These are phyloP conservation scores for Bombyx mori DNA, from an alignment of 1,140 invertebrate genomes.

Conservation along the genomic window DNA sequence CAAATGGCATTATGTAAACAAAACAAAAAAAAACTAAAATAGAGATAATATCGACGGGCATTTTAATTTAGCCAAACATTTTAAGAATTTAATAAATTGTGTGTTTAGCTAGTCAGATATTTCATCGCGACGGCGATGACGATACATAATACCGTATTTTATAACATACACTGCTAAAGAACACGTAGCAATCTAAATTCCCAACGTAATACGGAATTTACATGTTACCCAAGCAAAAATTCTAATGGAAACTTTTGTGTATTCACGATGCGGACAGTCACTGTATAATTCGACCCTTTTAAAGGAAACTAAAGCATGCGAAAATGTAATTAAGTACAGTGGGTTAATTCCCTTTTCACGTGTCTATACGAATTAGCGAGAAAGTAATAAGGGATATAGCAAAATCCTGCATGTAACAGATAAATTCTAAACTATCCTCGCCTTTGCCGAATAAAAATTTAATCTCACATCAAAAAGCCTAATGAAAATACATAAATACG, in stretches of 20 bases:
- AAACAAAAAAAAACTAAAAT: no score
- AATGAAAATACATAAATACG: no score
- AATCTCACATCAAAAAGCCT: no score
- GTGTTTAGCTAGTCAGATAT: no score
- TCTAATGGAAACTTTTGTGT: slow-evolving; percentile 26
- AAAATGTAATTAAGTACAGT: slow-evolving; percentile 64
- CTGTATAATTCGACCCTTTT: slow-evolving; percentile 54
- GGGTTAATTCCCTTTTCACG: slow-evolving; percentile 61
- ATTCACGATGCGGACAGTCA: slow-evolving; percentile 29
- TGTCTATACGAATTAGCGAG: slow-evolving; percentile 50
- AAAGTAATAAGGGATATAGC: slow-evolving; percentile 28
- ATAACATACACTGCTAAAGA: no score
- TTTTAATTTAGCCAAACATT: no score
- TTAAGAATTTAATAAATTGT: no score
- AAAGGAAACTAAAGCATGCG: slow-evolving; percentile 60
- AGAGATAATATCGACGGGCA: no score
- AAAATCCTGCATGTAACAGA: slow-evolving; percentile 18
- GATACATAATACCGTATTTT: no score
- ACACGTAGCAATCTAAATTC: neutral
- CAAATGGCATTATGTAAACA: no score
- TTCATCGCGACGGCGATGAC: no score
- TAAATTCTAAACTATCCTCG: slow-evolving; percentile 6
- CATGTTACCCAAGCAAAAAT: slow-evolving; percentile 11
- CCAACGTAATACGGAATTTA: slow-evolving; percentile 5
- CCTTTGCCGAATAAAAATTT: neutral